phyloP scores from a whole-genome alignment of 2,888 invertebrate species.

The Lampropteryx suffumata region DNA sequence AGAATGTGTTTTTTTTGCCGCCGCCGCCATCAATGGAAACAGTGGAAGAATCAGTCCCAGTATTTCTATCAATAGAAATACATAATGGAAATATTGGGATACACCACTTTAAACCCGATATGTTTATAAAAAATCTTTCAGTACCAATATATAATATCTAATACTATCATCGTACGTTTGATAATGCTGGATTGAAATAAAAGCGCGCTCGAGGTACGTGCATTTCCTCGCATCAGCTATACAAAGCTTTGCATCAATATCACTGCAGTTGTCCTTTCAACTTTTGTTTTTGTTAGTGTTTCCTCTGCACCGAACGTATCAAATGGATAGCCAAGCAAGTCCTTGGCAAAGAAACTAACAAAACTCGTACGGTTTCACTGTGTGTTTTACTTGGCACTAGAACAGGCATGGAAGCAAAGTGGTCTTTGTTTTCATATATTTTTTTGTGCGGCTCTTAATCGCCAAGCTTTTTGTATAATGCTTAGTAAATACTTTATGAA shows the following conservation, averaged over 20 bases:
- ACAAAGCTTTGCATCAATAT: constrained; percentile 4
- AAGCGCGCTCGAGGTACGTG: neutral
- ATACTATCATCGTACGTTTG: no score
- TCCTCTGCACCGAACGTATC: constrained; percentile 24
- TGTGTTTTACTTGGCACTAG: constrained; percentile 47
- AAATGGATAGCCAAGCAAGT: constrained; percentile 28
- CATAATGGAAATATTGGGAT: no score
- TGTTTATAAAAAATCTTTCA: no score
- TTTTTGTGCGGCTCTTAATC: constrained; percentile 40
- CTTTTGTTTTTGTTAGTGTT: constrained; percentile 13
- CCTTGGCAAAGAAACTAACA: constrained; percentile 32
- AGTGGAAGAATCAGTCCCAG: no score
- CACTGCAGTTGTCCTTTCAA: constrained; percentile 1
- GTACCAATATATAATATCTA: no score
- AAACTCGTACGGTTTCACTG: constrained; percentile 21
- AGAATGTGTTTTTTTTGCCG: no score
- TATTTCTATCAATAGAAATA: no score
- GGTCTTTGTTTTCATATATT: constrained; percentile 37
- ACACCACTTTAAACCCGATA: no score
- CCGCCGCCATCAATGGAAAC: no score
- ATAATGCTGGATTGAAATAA: no score
- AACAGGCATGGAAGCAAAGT: constrained; percentile 31
- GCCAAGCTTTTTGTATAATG: constrained; percentile 28
- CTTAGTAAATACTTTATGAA: no score
- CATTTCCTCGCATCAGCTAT: neutral